Base-by-base conservation (phyloP, 1,140 invertebrate genomes). In the Eriosoma lanigerum region DNA sequence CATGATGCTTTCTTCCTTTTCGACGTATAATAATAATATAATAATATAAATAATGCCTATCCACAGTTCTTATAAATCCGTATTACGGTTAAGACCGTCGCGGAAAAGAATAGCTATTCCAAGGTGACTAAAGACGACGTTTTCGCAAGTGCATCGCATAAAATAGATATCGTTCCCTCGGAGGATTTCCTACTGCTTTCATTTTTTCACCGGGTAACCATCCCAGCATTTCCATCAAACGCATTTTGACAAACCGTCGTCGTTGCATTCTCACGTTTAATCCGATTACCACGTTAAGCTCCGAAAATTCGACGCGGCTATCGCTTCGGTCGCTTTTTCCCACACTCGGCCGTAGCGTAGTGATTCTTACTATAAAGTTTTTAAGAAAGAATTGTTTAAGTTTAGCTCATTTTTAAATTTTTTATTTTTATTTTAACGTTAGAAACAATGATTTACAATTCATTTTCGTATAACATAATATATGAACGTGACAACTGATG, bases 41-140 rank as follows among this genome's bases (percentile, higher is more conserved):
- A n/a, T n/a, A n/a, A n/a, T n/a, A n/a, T n/a, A n/a, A n/a, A n/a
- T n/a, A n/a, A n/a, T n/a, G n/a, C n/a, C n/a, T n/a, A n/a, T n/a
- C n/a, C n/a, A n/a, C n/a, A n/a, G n/a, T n/a, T n/a, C n/a, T n/a
- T 29, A 62, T 62, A 62, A 62, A 62, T 62, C 58, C 58, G 24
- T 29, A 62, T 62, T 62, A 29, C 8, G 58, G 24, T 24, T 58
- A 24, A 58, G 58, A 62, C 58, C 17, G 17, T n/a, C n/a, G n/a
- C n/a, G n/a, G n/a, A n/a, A 29, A 29, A 15, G 24, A 29, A 62
- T 62, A 62, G 15, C n/a, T n/a, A 62, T 62, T 62, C 58, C 13
- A 24, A 9, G 26, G 24, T 24, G 58, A n/a, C n/a, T n/a, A n/a
- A n/a, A n/a, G n/a, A n/a, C 13, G 46, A n/a, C 10, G 46, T 10